phyloP scores from a whole-genome alignment of 35 echinoderm and acorn worm genomes.

The Acanthaster planci region DNA sequence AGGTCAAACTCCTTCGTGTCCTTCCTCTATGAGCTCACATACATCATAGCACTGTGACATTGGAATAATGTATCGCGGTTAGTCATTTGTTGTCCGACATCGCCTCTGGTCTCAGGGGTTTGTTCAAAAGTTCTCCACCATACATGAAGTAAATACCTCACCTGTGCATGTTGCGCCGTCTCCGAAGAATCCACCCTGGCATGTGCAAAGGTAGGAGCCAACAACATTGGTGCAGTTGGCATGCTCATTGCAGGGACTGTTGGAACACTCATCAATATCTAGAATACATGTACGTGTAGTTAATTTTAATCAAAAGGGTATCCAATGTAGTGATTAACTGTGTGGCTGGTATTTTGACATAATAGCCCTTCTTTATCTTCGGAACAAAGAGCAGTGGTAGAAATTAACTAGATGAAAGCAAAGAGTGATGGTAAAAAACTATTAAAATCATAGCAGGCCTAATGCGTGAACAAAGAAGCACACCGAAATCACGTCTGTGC shows the following conservation, averaged over 20 bases:
- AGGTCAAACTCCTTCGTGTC: neutral
- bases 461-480: neutral
- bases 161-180: slow-evolving; percentile 65
- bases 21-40: neutral
- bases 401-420: neutral
- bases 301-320: neutral
- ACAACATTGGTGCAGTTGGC: slow-evolving; percentile 60
- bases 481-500: neutral
- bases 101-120: neutral
- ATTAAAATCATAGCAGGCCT: neutral
- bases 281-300: neutral
- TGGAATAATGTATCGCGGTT: neutral
- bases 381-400: neutral
- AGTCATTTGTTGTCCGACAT: neutral
- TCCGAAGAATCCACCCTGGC: slow-evolving; percentile 63
- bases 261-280: neutral
- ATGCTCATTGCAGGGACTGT: slow-evolving; percentile 7
- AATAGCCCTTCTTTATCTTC: neutral
- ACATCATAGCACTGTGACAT: neutral
- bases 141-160: neutral
- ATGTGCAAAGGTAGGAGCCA: slow-evolving; percentile 54
- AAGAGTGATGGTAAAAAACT: neutral
- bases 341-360: neutral
- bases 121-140: neutral
- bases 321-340: neutral